A percentile compares a stretch with the other conserved stretches of the same genome.
These are phyloP conservation scores for Mythimna pallens DNA, from an alignment of 2,888 invertebrate species.

Conservation along the genomic window DNA sequence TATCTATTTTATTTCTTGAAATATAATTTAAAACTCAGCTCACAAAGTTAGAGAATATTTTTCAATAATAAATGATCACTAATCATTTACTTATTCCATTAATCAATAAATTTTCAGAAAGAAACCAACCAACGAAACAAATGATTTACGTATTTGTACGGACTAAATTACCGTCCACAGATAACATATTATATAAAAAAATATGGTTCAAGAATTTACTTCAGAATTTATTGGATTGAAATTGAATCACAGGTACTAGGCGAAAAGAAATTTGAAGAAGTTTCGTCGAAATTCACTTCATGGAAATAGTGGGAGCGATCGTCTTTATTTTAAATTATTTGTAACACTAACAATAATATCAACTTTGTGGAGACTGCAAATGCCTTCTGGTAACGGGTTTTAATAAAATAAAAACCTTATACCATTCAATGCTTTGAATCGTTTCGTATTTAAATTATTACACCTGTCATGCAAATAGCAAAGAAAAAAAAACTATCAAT, in stretches of 20 bases:
- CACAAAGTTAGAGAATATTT: neutral
- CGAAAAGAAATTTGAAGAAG: slow-evolving; percentile 33
- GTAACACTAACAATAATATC: neutral
- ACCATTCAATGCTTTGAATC: no score
- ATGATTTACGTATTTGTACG: no score
- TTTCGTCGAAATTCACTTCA: slow-evolving; percentile 10
- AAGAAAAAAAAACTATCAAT: no score
- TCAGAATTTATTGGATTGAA: slow-evolving; percentile 43
- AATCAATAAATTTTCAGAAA: no score
- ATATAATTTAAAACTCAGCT: neutral
- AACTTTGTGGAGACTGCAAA: slow-evolving; percentile 8
- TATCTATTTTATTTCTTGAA: neutral
- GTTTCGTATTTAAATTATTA: no score
- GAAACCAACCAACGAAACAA: no score
- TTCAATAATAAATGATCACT: neutral
- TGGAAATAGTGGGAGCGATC: slow-evolving; percentile 19
- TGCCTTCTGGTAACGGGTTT: neutral
- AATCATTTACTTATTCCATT: no score
- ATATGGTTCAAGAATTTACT: slow-evolving; percentile 23
- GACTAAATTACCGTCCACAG: slow-evolving; percentile 29
- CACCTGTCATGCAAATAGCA: no score
- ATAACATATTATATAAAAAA: slow-evolving; percentile 32
- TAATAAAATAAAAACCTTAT: neutral
- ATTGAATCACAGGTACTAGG: slow-evolving; percentile 47
- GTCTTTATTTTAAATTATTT: slow-evolving; percentile 13